These are phyloP conservation scores for Brenthis daphne DNA, from an alignment of 2,888 invertebrate genomes.

Conservation along the genomic window DNA sequence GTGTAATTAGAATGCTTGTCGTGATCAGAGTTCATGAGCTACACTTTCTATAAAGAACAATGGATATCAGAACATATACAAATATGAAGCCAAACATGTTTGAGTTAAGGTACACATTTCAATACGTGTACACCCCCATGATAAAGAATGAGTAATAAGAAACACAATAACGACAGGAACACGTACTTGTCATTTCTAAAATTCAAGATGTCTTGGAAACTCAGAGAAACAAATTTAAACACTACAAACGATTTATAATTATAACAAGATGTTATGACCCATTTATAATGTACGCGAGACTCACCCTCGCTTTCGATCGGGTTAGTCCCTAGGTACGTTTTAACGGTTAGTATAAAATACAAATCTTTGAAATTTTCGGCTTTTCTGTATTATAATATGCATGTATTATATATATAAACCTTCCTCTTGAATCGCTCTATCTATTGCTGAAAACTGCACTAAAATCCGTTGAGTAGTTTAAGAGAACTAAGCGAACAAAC, in stretches of 20 bases:
- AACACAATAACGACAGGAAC: constrained; percentile 10
- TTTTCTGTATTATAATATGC: no score
- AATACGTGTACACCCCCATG: not conserved
- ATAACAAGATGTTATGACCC: not conserved
- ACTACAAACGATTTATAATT: not conserved
- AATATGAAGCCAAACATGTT: constrained; percentile 18
- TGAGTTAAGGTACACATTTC: constrained; percentile 28
- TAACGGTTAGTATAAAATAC: no score
- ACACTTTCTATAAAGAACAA: constrained; percentile 47
- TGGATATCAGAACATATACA: constrained; percentile 19
- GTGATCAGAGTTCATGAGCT: constrained; percentile 40
- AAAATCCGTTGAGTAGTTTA: no score
- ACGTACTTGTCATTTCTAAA: constrained; percentile 9
- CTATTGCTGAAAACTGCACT: no score
- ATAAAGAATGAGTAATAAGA: constrained; percentile 16
- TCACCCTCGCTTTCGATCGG: no score
- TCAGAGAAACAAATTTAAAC: not conserved
- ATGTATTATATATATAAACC: no score
- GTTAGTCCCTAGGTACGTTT: no score
- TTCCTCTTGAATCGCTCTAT: no score
- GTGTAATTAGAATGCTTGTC: constrained; percentile 43
- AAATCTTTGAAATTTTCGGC: no score
- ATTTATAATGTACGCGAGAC: not conserved
- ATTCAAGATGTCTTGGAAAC: not conserved
- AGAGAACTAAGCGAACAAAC: no score